Conservation (phyloP, 2,888 invertebrate species). For the Glyphotaelius pellucidus region DNA sequence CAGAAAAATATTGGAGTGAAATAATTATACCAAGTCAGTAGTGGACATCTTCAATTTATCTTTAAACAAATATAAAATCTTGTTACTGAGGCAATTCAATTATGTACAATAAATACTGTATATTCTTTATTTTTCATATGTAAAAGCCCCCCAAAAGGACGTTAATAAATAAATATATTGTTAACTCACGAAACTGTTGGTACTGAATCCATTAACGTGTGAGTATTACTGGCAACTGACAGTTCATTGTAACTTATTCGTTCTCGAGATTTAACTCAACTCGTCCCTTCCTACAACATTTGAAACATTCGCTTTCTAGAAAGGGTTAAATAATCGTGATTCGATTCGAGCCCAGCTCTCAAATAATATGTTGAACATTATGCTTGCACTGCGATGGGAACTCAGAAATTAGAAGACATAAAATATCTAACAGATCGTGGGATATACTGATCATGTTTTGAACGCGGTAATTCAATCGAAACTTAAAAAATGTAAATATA, state of each 20-base stretch:
- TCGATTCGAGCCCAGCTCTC: not conserved
- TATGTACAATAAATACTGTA: too few species aligned
- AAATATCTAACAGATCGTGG: not conserved
- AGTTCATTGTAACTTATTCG: not conserved
- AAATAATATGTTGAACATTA: not conserved
- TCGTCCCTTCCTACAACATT: not conserved
- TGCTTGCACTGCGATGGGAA: not conserved
- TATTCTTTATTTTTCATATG: too few species aligned
- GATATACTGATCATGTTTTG: not conserved
- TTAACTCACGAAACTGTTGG: not conserved
- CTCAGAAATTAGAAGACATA: not conserved
- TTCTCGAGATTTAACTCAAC: not conserved
- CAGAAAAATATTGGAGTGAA: too few species aligned
- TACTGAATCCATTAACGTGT: not conserved
- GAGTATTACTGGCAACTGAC: too few species aligned
- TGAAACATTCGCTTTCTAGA: not conserved
- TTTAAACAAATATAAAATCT: too few species aligned
- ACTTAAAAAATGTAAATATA: not conserved
- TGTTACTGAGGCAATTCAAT: too few species aligned
- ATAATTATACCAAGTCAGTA: too few species aligned
- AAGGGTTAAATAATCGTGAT: constrained; percentile 20
- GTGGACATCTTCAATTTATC: too few species aligned
- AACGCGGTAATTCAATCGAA: not conserved
- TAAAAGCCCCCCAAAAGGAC: too few species aligned
- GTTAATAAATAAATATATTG: too few species aligned